These are phyloP conservation scores for Pyxicephalus adspersus DNA, from an alignment of 2,113 vertebrate genomes.

Conservation along the genomic window DNA sequence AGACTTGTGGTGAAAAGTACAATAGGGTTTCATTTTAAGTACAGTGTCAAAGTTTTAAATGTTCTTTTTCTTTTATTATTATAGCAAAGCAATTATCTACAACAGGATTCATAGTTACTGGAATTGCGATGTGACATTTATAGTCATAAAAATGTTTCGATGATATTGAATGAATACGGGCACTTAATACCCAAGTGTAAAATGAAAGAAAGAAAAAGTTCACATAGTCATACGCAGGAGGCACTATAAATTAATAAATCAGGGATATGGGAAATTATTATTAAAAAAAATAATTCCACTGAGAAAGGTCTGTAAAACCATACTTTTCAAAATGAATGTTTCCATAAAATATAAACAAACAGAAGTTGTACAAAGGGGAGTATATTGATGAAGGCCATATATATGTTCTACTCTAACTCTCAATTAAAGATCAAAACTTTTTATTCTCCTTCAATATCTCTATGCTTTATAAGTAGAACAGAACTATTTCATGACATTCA, in stretches of 20 bases:
- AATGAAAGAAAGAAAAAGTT: slow-evolving; percentile 25
- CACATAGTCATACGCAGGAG: neutral
- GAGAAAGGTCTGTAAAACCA: too few species aligned
- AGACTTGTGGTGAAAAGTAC: slow-evolving; percentile 2
- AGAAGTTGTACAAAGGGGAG: too few species aligned
- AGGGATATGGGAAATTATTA: slow-evolving; percentile 13
- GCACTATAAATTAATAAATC: slow-evolving; percentile 16
- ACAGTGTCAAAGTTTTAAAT: slow-evolving; percentile 28
- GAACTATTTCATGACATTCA: too few species aligned
- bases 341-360: too few species aligned
- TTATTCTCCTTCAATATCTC: too few species aligned
- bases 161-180: slow-evolving; percentile 38
- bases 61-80: slow-evolving; percentile 38
- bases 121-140: slow-evolving; percentile 45
- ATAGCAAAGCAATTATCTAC: slow-evolving; percentile 40
- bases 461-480: too few species aligned
- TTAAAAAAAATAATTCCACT: slow-evolving; percentile 11
- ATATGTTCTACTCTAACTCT: too few species aligned
- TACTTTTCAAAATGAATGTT: too few species aligned
- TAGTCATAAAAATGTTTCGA: slow-evolving; percentile 28
- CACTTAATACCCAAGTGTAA: slow-evolving; percentile 36
- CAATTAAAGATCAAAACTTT: too few species aligned
- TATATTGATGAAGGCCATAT: too few species aligned
- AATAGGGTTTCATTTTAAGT: slow-evolving; percentile 36
- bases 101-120: slow-evolving; percentile 15